Evolutionary conservation across 2,113 vertebrate species (phyloP), one percentile per base, ranked within the genome.

Genomic region (Hepsetus odoe): DNA sequence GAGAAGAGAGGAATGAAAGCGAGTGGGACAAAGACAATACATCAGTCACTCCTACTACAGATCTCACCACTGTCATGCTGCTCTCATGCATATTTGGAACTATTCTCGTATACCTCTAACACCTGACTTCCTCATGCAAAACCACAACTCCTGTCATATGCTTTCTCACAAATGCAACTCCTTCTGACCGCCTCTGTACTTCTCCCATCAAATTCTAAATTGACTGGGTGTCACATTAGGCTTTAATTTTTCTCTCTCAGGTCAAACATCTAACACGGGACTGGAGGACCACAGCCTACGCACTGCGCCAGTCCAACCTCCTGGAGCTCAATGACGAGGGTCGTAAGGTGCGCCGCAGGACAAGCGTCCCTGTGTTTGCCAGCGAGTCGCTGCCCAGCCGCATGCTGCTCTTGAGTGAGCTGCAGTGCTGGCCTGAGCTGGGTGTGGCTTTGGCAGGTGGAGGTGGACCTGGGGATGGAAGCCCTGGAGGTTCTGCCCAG

Each of bases 191-290:
- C n/a, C n/a, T n/a, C n/a, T n/a, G n/a, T n/a, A n/a, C n/a, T n/a
- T n/a, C n/a, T n/a, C n/a, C n/a, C n/a, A n/a, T n/a, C n/a, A n/a
- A n/a, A n/a, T n/a, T 18, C 4, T 51, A 2, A n/a, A 6, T 51
- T 2, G n/a, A 16, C 18, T 49, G n/a, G 51, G 14, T 11, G 32
- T 9, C 12, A 4, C 18, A 49, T 4, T n/a, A n/a, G n/a, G n/a
- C 3, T 9, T 18, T 2, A 53, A 5, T 56, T 26, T 59, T 3
- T 81, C 33, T 86, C 38, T 49, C 76, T 49, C 83, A 99, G 98
- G 97, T 99, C 30, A 99, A 99, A 81, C 97, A 99, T 77, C 92
- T 99, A 62, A 99, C 98, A 0, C 94, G 94, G 20, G 98, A 99
- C 91, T 99, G 98, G 98, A 95, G 96, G 82, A 96, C 96, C 51